phyloP scores from a whole-genome alignment of 2,888 invertebrate genomes.

The Pseudococcus viburni region DNA sequence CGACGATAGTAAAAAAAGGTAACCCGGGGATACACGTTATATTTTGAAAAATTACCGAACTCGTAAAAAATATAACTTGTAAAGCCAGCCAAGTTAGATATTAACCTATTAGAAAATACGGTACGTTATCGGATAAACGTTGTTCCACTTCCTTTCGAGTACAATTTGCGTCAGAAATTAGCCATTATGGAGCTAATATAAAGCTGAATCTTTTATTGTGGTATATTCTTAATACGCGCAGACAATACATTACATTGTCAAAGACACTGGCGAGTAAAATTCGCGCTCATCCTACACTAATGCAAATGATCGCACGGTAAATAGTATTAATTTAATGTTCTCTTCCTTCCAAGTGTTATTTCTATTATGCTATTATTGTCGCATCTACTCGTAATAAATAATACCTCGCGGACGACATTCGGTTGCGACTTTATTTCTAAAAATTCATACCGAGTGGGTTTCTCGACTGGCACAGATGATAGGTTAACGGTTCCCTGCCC shows the following conservation, averaged over 20 bases:
- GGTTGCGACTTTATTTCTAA: slow-evolving; percentile 37
- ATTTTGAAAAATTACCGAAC: slow-evolving; percentile 25
- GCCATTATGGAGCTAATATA: slow-evolving; percentile 24
- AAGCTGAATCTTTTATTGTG: slow-evolving; percentile 11
- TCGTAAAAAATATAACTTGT: slow-evolving; percentile 7
- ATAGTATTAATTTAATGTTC: slow-evolving; percentile 43
- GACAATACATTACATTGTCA: slow-evolving; percentile 47
- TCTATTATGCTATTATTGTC: slow-evolving; percentile 47
- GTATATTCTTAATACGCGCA: not conserved
- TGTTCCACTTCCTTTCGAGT: not conserved
- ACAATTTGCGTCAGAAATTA: slow-evolving; percentile 38
- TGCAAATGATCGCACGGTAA: slow-evolving; percentile 30
- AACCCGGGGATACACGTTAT: not conserved
- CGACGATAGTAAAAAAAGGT: not conserved
- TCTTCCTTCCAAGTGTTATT: slow-evolving; percentile 6
- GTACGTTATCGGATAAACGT: not conserved
- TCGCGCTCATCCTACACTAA: slow-evolving; percentile 42
- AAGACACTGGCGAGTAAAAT: not conserved
- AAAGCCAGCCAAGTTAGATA: not conserved
- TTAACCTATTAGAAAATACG: not conserved
- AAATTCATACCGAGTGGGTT: slow-evolving; percentile 25
- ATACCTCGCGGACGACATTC: slow-evolving; percentile 24
- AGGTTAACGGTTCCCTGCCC: not conserved
- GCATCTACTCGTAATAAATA: slow-evolving; percentile 24
- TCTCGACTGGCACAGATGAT: not conserved